Evolutionary conservation across 2,888 invertebrate genomes (phyloP), one percentile per base, ranked within the genome.

Genomic region (Abrostola triplasia): DNA sequence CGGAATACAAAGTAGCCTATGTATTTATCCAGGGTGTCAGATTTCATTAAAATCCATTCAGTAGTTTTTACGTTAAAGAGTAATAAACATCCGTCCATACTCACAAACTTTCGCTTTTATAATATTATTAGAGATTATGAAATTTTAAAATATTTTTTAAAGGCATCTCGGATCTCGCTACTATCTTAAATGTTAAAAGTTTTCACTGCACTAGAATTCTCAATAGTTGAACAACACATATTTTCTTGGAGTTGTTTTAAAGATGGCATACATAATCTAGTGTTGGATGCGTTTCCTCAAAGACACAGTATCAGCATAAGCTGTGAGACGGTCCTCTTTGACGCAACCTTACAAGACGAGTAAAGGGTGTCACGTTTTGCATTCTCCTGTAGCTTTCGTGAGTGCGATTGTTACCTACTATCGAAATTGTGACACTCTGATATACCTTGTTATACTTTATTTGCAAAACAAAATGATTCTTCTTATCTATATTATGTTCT

Each of bases 291-390:
- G 82, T 88, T 86, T 84, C 84, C 81, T 87, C 89, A 89, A 89
- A 90, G 89, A 87, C 82, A 85, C 66, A 59, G 82, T 84, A 88
- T 88, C 88, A 88, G 83, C 87, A 89, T 88, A 88, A 87, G 84
- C 86, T 77, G 80, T 68, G 84, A 83, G 84, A 84, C 77, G 80
- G 77, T 81, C 80, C 83, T 85, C 88, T 90, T 90, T 90, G 90
- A 89, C 81, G 84, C 81, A 79, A 80, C 74, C 73, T 80, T 67
- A 66, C 71, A 71, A 77, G 71, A 77, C 77, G 82, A 81, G 80
- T 84, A 82, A 87, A 86, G 80, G 77, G 85, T 88, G 88, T 87
- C 84, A 83, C 83, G 83, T 89, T 88, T 88, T 87, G 79, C 83
- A 87, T 88, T 86, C 84, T 82, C 81, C 82, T 79, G 60, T 71